Base-by-base conservation (phyloP, 2,113 vertebrate species). In the Corythornis madagascariensis region DNA sequence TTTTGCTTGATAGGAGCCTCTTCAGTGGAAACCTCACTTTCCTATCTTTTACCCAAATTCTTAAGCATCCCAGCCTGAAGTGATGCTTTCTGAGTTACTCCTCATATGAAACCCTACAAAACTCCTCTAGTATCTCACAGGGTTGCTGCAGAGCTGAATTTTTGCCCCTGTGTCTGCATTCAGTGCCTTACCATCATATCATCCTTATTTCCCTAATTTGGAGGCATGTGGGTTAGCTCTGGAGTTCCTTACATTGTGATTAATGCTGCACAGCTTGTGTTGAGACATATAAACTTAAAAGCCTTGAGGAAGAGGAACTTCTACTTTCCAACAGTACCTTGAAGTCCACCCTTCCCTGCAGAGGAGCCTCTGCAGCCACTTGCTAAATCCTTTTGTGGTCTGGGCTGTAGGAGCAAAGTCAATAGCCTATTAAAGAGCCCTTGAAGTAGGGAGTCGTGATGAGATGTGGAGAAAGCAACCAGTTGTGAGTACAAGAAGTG, bases 321-420 rank as follows among this genome's bases (percentile, higher is more conserved):
- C 25, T 24, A 28, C 16, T 43, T 61, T 69, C 40, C 50, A 52
- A 38, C 0, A 0, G 3, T 15, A 17, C 56, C 35, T 22, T 20
- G 73, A 77, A 83, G 61, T 47, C 74, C 85, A 77, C 3, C n/a
- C 7, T 84, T 67, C 18, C 35, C n/a, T 48, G n/a, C 50, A 47
- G 45, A 70, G n/a, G 35, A 69, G 29, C 29, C 35, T 63, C 66
- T 63, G 60, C 19, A 74, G 48, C 48, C 55, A 24, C 70, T 18
- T 24, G 29, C 11, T 61, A 94, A 90, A 91, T 82, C 20, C 40
- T 53, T 74, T 12, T 78, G 47, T 35, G 67, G 38, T 71, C 50
- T 71, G 72, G 43, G 26, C 55, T 59, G 24, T 13, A 55, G 63
- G 43, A 82, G 61, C 10, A 29, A 72, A 81, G 73, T 21, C 60